Evolutionary conservation across 2,888 invertebrate genomes (phyloP), one percentile per base, ranked within the genome.

Genomic region (Drosophila mettleri): DNA sequence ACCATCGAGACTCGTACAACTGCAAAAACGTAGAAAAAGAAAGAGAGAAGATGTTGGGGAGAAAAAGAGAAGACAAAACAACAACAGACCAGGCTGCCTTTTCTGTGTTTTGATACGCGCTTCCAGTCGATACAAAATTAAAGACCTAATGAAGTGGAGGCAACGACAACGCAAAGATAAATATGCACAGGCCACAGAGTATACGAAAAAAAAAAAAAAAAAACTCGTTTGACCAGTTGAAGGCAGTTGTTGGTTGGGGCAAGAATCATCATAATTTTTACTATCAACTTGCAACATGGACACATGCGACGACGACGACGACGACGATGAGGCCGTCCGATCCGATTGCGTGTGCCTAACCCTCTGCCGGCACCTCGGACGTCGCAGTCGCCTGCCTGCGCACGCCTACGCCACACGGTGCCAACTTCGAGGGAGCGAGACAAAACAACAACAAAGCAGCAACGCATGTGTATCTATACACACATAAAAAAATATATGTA

Each of bases 251-350:
- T 78, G 88, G 86, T 74, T 78, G 88, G 86, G 83, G 86, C 88
- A 86, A 87, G 85, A 76, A 88, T 86, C 87, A 86, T 85, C 85
- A 88, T 85, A 85, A 88, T 86, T 86, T 88, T 87, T 88, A 86
- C 86, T 86, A 86, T 88, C 89, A 88, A 88, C 89, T 87, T 88
- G 87, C 89, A 84, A 86, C 88, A 86, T 85, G 86, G 83, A 84
- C 81, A 84, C 84, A 82, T 84, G 78, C 76, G 65, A 71, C 81
- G 72, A 65, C 45, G 49, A 29, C 33, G 61, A 41, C 41, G 45
- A 22, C 29, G 52, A 39, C 39, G 39, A 39, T 6, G 39, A 45
- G 43, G 59, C 22, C 29, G 36, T 20, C 52, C 75, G 77, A 79
- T 71, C 72, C 72, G 86, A 83, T 83, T 89, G 89, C 90, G 77